Conservation (phyloP, 2,888 invertebrate species). For the Scaptomyza cyrtandrae region DNA sequence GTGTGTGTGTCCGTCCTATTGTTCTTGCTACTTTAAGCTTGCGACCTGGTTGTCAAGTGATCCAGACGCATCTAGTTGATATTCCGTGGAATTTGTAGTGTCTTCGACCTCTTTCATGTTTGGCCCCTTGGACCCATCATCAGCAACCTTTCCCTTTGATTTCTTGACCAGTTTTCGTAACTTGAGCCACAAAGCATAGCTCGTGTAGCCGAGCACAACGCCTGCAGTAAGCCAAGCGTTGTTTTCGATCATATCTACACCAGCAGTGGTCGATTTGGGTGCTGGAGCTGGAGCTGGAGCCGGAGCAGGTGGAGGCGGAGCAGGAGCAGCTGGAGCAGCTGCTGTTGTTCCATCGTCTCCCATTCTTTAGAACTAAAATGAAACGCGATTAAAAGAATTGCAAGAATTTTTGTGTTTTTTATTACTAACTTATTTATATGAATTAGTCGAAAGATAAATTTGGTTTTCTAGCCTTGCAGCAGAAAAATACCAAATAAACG, state of each 20-base stretch:
- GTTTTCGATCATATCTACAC: conserved; percentile 10
- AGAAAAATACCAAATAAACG: not conserved
- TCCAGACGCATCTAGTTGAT: too few relatives aligned
- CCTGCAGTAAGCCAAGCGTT: conserved; percentile 47
- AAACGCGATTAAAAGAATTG: not conserved
- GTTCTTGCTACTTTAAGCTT: not conserved
- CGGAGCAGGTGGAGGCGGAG: not conserved
- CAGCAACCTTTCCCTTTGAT: not conserved
- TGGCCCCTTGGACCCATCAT: not conserved
- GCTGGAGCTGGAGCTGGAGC: not conserved
- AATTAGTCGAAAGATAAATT: not conserved
- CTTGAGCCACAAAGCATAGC: conserved; percentile 49
- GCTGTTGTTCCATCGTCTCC: not conserved
- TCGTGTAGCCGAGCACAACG: conserved; percentile 35
- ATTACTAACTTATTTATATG: not conserved
- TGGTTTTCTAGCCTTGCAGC: not conserved
- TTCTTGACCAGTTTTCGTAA: conserved; percentile 11
- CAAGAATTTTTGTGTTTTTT: not conserved
- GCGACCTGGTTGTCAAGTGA: not conserved
- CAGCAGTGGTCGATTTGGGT: conserved; percentile 26
- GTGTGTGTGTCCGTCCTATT: not conserved
- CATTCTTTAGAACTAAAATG: not conserved
- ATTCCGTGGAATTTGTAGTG: too few relatives aligned
- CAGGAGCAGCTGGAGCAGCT: not conserved
- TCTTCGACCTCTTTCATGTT: not conserved